A percentile compares a stretch with the other conserved stretches of the same genome.
These are phyloP conservation scores for Diachasma alloeum DNA, from an alignment of 1,140 invertebrate species.

Conservation along the genomic window DNA sequence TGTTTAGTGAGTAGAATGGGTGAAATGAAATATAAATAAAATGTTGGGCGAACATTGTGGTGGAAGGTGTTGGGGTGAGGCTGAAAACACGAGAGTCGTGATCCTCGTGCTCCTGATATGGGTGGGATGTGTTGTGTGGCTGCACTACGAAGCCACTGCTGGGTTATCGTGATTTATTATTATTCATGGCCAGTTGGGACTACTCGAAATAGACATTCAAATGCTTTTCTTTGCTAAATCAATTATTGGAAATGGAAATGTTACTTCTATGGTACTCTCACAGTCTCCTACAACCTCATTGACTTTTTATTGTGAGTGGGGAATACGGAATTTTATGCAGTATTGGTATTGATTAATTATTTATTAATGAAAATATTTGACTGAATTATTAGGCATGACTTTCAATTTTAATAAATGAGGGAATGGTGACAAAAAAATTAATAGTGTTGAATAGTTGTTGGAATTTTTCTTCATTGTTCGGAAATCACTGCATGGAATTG, in stretches of 20 bases:
- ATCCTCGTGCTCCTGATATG: constrained; percentile 46
- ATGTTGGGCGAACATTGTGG: constrained; percentile 18
- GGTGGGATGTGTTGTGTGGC: background rate
- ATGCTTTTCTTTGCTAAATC: background rate
- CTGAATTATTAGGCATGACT: too few species aligned
- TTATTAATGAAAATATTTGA: too few species aligned
- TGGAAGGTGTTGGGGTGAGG: background rate
- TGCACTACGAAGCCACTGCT: background rate
- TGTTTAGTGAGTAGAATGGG: constrained; percentile 10
- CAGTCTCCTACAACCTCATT: too few species aligned
- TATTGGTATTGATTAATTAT: too few species aligned
- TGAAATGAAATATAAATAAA: constrained; percentile 20
- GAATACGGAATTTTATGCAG: too few species aligned
- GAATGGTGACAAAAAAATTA: too few species aligned
- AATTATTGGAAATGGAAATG: background rate
- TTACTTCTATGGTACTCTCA: too few species aligned
- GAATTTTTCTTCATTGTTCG: too few species aligned
- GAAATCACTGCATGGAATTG: too few species aligned
- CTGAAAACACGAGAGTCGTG: constrained; percentile 49
- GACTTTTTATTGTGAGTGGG: too few species aligned
- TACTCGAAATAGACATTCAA: constrained; percentile 19
- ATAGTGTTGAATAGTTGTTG: too few species aligned
- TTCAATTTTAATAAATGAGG: too few species aligned
- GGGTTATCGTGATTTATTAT: constrained; percentile 52
- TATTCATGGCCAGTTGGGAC: constrained; percentile 49